Evolutionary conservation across 1,140 invertebrate genomes (phyloP).

Genomic region (Rhagoletis zephyria): DNA sequence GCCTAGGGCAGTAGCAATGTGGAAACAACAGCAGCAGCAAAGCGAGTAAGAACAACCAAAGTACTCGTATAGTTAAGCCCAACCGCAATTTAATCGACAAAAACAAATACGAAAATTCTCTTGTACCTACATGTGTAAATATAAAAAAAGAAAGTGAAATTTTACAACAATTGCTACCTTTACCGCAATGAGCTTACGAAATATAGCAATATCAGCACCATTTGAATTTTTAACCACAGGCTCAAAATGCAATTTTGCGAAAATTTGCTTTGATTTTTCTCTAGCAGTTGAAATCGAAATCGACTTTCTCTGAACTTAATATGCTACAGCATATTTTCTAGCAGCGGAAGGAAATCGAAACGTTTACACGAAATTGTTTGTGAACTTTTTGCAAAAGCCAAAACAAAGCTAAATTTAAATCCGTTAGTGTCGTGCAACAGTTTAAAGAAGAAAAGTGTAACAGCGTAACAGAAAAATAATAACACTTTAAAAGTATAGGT

Average conservation of each 20-base stretch:
- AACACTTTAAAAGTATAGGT: too few relatives aligned
- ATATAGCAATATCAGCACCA: constrained; percentile 18
- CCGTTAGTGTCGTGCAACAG: too few relatives aligned
- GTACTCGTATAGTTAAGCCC: background rate
- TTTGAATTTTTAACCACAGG: background rate
- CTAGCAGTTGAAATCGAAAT: too few relatives aligned
- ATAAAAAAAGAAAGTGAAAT: constrained; percentile 6
- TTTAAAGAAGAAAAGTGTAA: too few relatives aligned
- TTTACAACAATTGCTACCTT: background rate
- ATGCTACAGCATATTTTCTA: too few relatives aligned
- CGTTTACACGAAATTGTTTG: too few relatives aligned
- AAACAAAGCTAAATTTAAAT: too few relatives aligned
- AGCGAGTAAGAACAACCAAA: background rate
- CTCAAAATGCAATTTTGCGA: constrained; percentile 18
- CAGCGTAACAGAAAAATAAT: too few relatives aligned
- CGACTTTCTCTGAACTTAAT: too few relatives aligned
- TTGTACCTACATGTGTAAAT: background rate
- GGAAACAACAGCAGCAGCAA: background rate
- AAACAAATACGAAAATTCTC: background rate
- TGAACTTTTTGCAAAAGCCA: too few relatives aligned
- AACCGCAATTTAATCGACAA: constrained; percentile 40
- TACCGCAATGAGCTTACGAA: background rate
- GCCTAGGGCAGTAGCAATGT: background rate
- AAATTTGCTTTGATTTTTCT: background rate
- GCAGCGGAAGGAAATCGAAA: too few relatives aligned